Percentiles rank a stretch among this genome's conserved stretches.
phyloP scores from a whole-genome alignment of 2,888 invertebrate species.

The Stegana nigrithorax region DNA sequence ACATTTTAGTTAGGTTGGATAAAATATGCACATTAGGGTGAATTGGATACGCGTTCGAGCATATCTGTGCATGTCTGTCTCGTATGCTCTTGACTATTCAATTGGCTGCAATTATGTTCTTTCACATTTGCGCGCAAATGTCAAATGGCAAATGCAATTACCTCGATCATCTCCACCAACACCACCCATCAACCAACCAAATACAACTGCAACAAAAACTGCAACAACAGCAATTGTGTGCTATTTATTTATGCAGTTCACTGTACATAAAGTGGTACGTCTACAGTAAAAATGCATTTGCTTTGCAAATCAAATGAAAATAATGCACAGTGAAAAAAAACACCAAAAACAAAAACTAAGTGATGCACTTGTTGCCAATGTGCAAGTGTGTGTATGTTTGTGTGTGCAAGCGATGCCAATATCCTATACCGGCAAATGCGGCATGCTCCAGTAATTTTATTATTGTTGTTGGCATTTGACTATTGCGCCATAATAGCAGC shows the following conservation, averaged over 20 bases:
- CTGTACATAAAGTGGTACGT: constrained; percentile 1
- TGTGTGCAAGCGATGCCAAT: background rate
- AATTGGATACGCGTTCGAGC: too few species aligned
- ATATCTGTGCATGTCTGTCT: too few species aligned
- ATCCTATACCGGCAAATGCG: background rate
- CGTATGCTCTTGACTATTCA: too few species aligned
- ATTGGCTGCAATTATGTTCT: background rate
- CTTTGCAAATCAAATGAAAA: constrained; percentile 15
- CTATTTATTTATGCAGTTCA: constrained; percentile 1
- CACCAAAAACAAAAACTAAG: background rate
- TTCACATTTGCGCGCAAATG: background rate
- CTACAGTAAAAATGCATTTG: constrained; percentile 9
- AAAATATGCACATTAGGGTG: too few species aligned
- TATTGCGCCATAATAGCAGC: constrained; percentile 11
- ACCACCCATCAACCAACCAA: background rate
- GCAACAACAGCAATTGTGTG: background rate
- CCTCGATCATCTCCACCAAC: too few species aligned
- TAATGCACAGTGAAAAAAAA: background rate
- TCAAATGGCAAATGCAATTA: constrained; percentile 13
- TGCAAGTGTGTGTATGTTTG: too few species aligned
- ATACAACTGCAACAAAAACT: background rate
- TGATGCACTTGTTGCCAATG: background rate
- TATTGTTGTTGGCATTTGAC: constrained; percentile 22
- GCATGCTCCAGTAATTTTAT: constrained; percentile 22
- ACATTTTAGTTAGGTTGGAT: too few species aligned